Evolutionary conservation across 2,888 invertebrate genomes (phyloP).

Genomic region (Rhagonycha fulva): DNA sequence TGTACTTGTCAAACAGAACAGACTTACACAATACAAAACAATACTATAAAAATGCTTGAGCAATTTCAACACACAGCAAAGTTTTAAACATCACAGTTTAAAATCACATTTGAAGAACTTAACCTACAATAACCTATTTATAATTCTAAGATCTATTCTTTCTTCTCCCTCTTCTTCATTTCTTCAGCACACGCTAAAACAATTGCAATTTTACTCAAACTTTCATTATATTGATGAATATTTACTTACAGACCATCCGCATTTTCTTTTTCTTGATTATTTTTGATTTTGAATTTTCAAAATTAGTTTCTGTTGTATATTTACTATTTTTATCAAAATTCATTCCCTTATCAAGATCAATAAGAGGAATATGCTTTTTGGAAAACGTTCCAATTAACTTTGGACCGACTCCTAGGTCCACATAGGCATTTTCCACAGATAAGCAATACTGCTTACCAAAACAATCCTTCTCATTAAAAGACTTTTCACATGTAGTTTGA

Average conservation of each 20-base stretch:
- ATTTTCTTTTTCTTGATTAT: background rate
- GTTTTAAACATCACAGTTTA: background rate
- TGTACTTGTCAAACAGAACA: background rate
- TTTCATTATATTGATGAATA: background rate
- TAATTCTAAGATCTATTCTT: background rate
- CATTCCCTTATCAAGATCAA: background rate
- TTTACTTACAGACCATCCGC: background rate
- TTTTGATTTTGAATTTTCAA: background rate
- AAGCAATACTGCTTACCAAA: background rate
- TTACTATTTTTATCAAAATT: background rate
- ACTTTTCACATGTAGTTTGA: background rate
- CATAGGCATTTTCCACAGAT: background rate
- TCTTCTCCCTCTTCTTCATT: background rate
- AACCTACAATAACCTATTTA: background rate
- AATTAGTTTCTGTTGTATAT: background rate
- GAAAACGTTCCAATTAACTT: background rate
- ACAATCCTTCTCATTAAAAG: background rate
- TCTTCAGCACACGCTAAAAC: background rate
- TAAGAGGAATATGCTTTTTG: background rate
- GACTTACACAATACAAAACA: background rate
- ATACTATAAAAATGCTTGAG: background rate
- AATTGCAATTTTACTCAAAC: background rate
- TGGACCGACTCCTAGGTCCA: background rate
- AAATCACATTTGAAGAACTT: background rate
- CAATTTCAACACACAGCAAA: background rate